Conservation (phyloP, 35 echinoderm and acorn worm genomes). For the Ophioderma brevispina region DNA sequence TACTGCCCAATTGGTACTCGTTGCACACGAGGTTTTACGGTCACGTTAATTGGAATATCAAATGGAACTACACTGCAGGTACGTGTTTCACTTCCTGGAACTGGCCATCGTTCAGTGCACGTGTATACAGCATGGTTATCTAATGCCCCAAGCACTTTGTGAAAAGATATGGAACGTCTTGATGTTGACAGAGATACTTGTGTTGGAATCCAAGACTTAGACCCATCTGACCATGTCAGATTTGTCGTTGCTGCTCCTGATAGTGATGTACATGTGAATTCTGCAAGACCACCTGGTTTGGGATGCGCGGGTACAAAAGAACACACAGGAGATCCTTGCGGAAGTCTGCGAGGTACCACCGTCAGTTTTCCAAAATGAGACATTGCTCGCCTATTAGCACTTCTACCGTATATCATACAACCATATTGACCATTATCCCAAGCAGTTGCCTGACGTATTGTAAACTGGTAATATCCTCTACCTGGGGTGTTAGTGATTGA, state of each 20-base stretch:
- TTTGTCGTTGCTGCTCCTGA: conserved; percentile 9
- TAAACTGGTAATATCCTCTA: conserved; percentile 4
- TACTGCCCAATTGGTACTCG: conserved; percentile 14
- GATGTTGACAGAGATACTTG: not conserved
- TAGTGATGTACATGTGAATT: conserved; percentile 38
- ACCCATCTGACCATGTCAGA: conserved; percentile 25
- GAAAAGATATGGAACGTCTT: conserved; percentile 25
- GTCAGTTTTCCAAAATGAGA: conserved; percentile 45
- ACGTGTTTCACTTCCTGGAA: conserved; percentile 5
- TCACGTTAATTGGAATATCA: conserved; percentile 69
- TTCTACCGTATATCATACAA: conserved; percentile 47
- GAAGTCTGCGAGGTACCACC: conserved; percentile 17
- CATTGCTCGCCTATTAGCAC: conserved; percentile 3
- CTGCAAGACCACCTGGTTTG: conserved; percentile 34
- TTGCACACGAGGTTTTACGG: not conserved
- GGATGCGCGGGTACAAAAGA: conserved; percentile 39
- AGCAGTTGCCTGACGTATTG: conserved; percentile 12
- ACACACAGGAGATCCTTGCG: conserved; percentile 40
- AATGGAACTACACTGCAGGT: conserved; percentile 63
- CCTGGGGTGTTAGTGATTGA: not conserved
- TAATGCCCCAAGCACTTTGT: conserved; percentile 21
- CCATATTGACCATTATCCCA: conserved; percentile 58
- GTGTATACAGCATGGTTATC: conserved; percentile 61
- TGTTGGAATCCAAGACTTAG: not conserved
- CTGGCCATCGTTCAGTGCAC: conserved; percentile 50